phyloP scores from a whole-genome alignment of 2,797 vertebrate genomes.

The Gambusia yucatana region DNA sequence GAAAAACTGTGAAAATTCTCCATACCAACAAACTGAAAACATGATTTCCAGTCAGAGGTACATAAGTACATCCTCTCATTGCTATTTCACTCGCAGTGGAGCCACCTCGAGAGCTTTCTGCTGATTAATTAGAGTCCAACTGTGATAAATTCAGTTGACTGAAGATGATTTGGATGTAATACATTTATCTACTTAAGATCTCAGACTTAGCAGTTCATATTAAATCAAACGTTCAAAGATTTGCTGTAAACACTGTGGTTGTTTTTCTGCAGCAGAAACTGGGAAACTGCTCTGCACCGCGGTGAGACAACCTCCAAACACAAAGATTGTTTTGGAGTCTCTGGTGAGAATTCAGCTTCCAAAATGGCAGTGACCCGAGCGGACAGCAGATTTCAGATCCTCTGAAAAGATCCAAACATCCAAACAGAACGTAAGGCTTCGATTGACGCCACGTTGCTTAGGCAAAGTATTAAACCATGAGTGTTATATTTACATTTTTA shows the following conservation, averaged over 20 bases:
- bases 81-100: not conserved
- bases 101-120: not conserved
- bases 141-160: not conserved
- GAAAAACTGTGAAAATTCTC: not conserved
- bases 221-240: not conserved
- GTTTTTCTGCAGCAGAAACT: not conserved
- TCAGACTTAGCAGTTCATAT: not conserved
- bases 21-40: not conserved
- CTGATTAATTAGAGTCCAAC: not conserved
- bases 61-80: not conserved
- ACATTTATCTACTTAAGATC: not conserved
- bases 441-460: not conserved
- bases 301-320: not conserved
- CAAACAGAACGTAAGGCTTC: not conserved
- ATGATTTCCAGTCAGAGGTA: not conserved
- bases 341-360: not conserved
- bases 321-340: not conserved
- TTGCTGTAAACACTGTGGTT: not conserved
- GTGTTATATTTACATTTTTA: not conserved
- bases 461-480: not conserved
- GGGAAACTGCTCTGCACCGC: not conserved
- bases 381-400: not conserved
- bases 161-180: not conserved
- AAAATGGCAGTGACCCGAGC: not conserved
- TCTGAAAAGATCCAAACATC: not conserved